Evolutionary conservation across 2,888 invertebrate species (phyloP).

Genomic region (Lithophane ornitopus): DNA sequence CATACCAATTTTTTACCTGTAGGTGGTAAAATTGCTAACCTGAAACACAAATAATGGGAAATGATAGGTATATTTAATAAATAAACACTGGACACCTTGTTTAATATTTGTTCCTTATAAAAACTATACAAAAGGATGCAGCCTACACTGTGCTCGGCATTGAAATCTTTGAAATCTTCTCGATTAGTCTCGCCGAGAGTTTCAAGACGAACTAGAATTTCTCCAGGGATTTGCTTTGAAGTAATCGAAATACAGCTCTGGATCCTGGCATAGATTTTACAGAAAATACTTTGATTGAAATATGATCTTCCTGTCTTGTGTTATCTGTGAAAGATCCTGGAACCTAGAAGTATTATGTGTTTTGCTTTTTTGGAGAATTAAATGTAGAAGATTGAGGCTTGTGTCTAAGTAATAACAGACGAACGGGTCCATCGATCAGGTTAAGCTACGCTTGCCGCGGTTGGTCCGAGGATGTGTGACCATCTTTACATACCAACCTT

Average conservation of each 20-base stretch:
- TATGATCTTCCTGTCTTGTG: neutral
- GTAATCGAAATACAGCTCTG: conserved; percentile 35
- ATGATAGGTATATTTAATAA: neutral
- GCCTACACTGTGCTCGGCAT: conserved; percentile 4
- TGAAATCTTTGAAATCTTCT: conserved; percentile 33
- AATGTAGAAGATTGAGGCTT: too few species aligned
- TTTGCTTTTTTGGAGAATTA: neutral
- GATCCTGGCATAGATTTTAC: neutral
- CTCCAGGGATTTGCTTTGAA: conserved; percentile 34
- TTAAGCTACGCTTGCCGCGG: too few species aligned
- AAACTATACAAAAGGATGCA: conserved; percentile 20
- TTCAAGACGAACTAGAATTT: conserved; percentile 32
- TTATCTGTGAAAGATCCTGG: neutral
- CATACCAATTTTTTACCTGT: too few species aligned
- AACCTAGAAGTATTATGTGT: too few species aligned
- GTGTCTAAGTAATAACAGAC: too few species aligned
- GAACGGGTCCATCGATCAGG: too few species aligned
- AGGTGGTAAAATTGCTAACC: neutral
- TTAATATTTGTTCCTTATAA: conserved; percentile 19
- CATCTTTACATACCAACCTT: too few species aligned
- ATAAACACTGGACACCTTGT: neutral
- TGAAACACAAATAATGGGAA: neutral
- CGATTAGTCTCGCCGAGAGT: conserved; percentile 24
- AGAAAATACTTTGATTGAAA: conserved; percentile 17
- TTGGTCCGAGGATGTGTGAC: too few species aligned